These are phyloP conservation scores for Drosophila mauritiana DNA, from an alignment of 1,140 invertebrate species.

Conservation along the genomic window DNA sequence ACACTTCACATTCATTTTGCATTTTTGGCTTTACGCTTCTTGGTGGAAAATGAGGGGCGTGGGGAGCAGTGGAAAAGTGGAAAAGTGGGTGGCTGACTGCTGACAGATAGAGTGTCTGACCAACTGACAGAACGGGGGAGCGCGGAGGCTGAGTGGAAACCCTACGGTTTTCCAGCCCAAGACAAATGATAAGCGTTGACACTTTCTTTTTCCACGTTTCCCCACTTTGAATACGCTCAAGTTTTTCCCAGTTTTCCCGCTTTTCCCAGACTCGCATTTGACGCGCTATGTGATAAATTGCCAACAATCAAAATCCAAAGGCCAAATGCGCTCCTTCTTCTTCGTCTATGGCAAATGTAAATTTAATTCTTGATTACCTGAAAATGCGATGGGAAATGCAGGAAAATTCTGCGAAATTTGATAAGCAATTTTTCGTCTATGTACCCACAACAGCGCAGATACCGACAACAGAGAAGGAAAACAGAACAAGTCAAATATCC, in stretches of 20 bases:
- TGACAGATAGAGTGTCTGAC: conserved; percentile 46
- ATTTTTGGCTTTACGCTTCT: conserved; percentile 65
- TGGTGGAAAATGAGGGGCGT: neutral
- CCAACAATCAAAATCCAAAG: conserved; percentile 57
- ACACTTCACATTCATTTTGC: conserved; percentile 74
- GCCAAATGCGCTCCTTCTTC: conserved; percentile 1
- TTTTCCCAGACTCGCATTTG: neutral
- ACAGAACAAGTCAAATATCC: conserved; percentile 1
- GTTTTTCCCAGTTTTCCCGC: neutral
- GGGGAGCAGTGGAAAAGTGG: neutral
- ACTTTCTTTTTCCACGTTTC: conserved; percentile 35
- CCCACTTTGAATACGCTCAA: conserved; percentile 5
- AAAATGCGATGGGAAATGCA: conserved; percentile 3
- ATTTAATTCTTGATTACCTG: conserved; percentile 51
- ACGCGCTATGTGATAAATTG: conserved; percentile 54
- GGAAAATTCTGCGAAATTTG: conserved; percentile 2
- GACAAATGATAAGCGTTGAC: conserved; percentile 67
- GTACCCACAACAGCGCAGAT: neutral
- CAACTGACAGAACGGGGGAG: conserved; percentile 31
- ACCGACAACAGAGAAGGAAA: neutral
- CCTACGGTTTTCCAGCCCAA: conserved; percentile 25
- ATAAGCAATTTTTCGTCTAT: conserved; percentile 12
- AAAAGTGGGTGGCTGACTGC: conserved; percentile 16
- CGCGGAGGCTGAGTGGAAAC: neutral
- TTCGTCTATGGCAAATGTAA: conserved; percentile 23